Base-by-base conservation (phyloP, 2,888 invertebrate genomes). In the Cylloceria caligata region DNA sequence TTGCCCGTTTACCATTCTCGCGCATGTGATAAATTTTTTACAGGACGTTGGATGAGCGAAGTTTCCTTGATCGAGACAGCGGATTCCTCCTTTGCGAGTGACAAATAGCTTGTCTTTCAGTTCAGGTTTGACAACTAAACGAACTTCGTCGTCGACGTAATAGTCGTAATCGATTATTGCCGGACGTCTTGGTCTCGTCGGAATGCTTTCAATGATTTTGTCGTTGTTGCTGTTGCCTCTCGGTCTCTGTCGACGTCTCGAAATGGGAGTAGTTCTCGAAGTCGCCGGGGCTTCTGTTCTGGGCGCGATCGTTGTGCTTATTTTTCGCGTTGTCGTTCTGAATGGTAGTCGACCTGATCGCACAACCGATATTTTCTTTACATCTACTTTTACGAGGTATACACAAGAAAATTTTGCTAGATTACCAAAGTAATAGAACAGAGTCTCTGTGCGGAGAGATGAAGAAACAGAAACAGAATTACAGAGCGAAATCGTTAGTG, bases 21-120 rank as follows among this genome's bases (percentile, higher is more conserved):
- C 97, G 93, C 98, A 98, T 21, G 97, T 97, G 88, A 98, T 97
- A 92, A 98, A 98, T 93, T 97, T 97, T 93, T 96, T 96, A 92
- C 98, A 98, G 0, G 97, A 97, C 16, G 95, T 94, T 1, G 98
- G 98, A 93, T 98, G 98, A 0, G 98, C 97, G 93, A 98, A 98
- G 92, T 97, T 98, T 47, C 98, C 98, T 87, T 97, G 96, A 92
- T 98, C 98, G 78, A 97, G 93, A 90, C 98, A 98, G 86, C 97
- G 96, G 86, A 98, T 96, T 72, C 95, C 94, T 36, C 95, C 95
- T 91, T 93, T 93, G 24, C 90, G 93, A 78, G 94, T 94, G 30
- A 95, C 89, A 60, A 94, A 92, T 30, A 95, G 95, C 90, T 96
- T 96, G 91, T 95, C 92, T 91, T 95, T 93, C 60, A 94, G 92